phyloP scores from a whole-genome alignment of 2,113 vertebrate species.

The Anarrhichthys ocellatus region DNA sequence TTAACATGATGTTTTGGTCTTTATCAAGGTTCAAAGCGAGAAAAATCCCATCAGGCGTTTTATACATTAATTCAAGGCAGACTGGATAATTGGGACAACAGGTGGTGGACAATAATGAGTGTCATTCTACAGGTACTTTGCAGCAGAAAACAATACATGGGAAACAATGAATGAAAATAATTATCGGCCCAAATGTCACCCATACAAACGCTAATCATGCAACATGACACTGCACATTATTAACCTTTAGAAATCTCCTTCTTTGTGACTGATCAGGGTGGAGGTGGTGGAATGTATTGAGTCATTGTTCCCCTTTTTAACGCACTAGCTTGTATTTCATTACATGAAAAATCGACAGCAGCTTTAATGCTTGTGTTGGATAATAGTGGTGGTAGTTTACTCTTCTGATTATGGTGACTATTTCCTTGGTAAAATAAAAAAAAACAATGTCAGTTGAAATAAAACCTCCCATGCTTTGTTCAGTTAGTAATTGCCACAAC shows the following conservation, averaged over 20 bases:
- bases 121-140: background rate
- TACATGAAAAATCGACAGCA: background rate
- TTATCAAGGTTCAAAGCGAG: background rate
- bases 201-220: background rate
- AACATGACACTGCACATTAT: constrained; percentile 1
- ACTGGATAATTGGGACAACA: background rate
- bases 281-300: background rate
- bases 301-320: constrained; percentile 14
- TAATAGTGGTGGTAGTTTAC: background rate
- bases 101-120: background rate
- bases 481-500: constrained; percentile 75
- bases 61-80: background rate
- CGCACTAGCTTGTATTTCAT: background rate
- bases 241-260: constrained; percentile 4
- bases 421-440: constrained; percentile 32
- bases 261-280: constrained; percentile 12
- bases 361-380: background rate
- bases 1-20: background rate
- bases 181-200: constrained; percentile 1
- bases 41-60: background rate
- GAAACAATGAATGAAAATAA: background rate
- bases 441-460: constrained; percentile 43
- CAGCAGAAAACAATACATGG: background rate
- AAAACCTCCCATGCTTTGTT: constrained; percentile 62
- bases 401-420: constrained; percentile 6